Evolutionary conservation across 2,113 vertebrate genomes (phyloP), one percentile per base, ranked within the genome.

Genomic region (Ciconia stormi): DNA sequence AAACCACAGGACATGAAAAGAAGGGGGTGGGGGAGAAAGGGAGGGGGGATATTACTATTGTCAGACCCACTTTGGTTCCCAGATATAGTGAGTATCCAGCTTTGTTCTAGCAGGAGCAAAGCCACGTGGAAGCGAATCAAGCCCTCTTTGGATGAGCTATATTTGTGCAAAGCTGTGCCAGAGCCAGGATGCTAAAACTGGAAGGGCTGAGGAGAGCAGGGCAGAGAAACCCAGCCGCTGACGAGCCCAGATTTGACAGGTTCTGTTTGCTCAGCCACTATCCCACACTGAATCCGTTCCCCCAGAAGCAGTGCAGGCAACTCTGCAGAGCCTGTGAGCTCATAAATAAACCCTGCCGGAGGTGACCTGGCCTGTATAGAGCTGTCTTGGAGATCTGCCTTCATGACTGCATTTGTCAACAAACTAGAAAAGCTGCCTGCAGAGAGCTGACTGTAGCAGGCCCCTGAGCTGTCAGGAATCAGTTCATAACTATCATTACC

Each of bases 351-450:
- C 53, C 47, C 81, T 94, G 77, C 87, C 42, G 9, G 89, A 56
- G 78, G 53, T 80, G 89, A 93, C 73, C 93, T 89, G 83, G 65
- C 56, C 88, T 82, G 81, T 34, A 19, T 10, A 26, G 78, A 89
- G 73, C 89, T 85, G 87, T 85, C 73, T 56, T 56, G 91, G 70
- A 59, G 84, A 79, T 84, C 94, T 96, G 52, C 87, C 6, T 34
- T 89, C 65, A 30, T 30, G 61, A 78, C 91, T 84, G 47, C 78
- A 8, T 94, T 96, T 95, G 90, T 96, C 95, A 96, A 85, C 84
- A 85, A 16, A 56, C 1, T 3, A 13, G 56, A 85, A 72, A 90
- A 82, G 91, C 89, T 95, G 93, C 78, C 95, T 97, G 78, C 78
- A 38, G 77, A 89, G 86, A 89, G 25, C 55, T 82, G 87, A 47